Percentiles rank a stretch among this genome's conserved stretches.
Conservation (phyloP, 2,888 invertebrate genomes). For the Mesorhabditis belari region DNA sequence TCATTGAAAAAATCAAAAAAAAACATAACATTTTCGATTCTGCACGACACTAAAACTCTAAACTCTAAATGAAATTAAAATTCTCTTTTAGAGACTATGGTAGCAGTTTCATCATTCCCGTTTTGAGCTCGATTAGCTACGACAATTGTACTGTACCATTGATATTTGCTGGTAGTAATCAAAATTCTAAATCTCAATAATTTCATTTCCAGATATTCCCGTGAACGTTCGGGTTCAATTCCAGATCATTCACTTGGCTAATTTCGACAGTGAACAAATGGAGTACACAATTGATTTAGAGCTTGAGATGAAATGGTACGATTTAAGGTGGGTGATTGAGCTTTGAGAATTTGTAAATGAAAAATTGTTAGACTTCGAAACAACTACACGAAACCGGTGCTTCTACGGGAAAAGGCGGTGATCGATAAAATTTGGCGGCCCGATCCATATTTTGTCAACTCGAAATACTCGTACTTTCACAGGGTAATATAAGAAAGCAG, state of each 20-base stretch:
- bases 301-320: conserved; percentile 44
- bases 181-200: too few species aligned
- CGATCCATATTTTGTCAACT: conserved; percentile 51
- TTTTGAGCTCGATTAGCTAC: conserved; percentile 40
- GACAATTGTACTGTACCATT: conserved; percentile 49
- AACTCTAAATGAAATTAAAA: background rate
- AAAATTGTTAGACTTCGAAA: conserved; percentile 32
- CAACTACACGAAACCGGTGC: conserved; percentile 45
- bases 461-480: conserved; percentile 50
- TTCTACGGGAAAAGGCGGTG: conserved; percentile 42
- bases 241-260: conserved; percentile 43
- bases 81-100: conserved; percentile 40
- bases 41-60: background rate
- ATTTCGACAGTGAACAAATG: conserved; percentile 48
- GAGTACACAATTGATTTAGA: conserved; percentile 45
- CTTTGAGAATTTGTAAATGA: background rate
- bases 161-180: conserved; percentile 47
- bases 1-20: background rate
- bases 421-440: conserved; percentile 49
- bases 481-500: too few species aligned
- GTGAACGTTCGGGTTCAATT: conserved; percentile 42
- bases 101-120: conserved; percentile 45
- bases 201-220: conserved; percentile 45
- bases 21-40: background rate
- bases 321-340: conserved; percentile 16